Percentiles rank a stretch among this genome's conserved stretches.
Evolutionary conservation across 1,140 invertebrate genomes (phyloP).

Genomic region (Aphaenogaster floridana): DNA sequence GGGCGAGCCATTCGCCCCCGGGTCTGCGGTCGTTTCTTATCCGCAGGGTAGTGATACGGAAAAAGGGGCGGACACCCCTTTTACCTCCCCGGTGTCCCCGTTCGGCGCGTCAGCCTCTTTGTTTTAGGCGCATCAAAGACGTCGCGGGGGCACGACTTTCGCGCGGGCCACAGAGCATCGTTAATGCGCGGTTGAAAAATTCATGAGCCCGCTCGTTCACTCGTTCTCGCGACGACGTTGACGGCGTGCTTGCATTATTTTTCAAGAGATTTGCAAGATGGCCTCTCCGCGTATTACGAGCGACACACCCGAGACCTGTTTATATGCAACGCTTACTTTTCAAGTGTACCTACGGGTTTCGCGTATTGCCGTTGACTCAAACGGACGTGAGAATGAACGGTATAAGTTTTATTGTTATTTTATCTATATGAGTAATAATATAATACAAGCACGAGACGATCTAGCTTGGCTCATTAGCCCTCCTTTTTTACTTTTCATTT

Average conservation of each 20-base stretch:
- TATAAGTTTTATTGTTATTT: neutral
- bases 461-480: no score
- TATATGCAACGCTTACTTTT: constrained; percentile 1
- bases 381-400: neutral
- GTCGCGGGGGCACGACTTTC: constrained; percentile 16
- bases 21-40: constrained; percentile 52
- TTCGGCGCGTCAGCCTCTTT: constrained; percentile 14
- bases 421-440: no score
- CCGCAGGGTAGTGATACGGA: constrained; percentile 1
- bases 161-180: constrained; percentile 33
- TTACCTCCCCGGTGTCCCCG: neutral
- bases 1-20: constrained; percentile 41
- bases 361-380: neutral
- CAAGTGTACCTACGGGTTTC: neutral
- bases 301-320: neutral
- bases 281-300: constrained; percentile 21
- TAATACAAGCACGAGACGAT: no score
- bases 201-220: constrained; percentile 33
- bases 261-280: constrained; percentile 42
- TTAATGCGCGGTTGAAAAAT: constrained; percentile 58
- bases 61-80: constrained; percentile 16
- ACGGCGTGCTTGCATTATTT: constrained; percentile 31
- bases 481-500: no score
- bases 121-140: constrained; percentile 52
- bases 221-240: constrained; percentile 28